Base-by-base conservation (phyloP, 1,140 invertebrate genomes). In the Bombus ignitus region DNA sequence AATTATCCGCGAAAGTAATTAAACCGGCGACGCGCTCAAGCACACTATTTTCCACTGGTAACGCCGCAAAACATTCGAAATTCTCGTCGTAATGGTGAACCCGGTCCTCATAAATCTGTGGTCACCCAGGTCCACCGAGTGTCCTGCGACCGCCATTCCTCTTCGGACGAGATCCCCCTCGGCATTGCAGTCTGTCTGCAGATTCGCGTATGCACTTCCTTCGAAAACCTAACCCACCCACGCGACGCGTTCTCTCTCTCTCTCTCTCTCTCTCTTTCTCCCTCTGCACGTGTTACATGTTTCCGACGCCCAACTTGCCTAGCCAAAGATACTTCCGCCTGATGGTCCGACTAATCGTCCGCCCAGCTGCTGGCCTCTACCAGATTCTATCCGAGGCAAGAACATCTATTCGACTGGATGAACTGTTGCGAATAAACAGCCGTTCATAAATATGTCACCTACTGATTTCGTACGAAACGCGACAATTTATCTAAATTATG, bases 21-120 rank as follows among this genome's bases (percentile, higher is more conserved):
- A 84, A 84, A 68, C 53, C 65, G 37, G 76, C 42, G 53, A 72
- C 25, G 44, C 70, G 44, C 37, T 39, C 35, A 8, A 15, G 3
- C 75, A 18, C 82, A 39, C 78, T 84, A 84, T 79, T 79, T 84
- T 84, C 75, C 66, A 12, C 37, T 13, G 53, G 47, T 37, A 15
- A 25, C 15, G 39, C 47, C 62, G 72, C 81, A 74, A 88, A 89
- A 85, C 88, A 85, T 68, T 88, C 83, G 87, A 78, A 89, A 88
- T 89, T 89, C 88, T 88, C 88, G 78, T 85, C 76, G 83, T 65
- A 73, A 44, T 28, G 37, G 68, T 25, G 81, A 70, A 68, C 71
- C 62, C 37, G 81, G 78, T 44, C 15, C 87, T 86, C 88, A 70
- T 89, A 89, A 89, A 89, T 89, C 88, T 89, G 87, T 22, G 88